Evolutionary conservation across 2,113 vertebrate species (phyloP).

Genomic region (Dromas ardeola): DNA sequence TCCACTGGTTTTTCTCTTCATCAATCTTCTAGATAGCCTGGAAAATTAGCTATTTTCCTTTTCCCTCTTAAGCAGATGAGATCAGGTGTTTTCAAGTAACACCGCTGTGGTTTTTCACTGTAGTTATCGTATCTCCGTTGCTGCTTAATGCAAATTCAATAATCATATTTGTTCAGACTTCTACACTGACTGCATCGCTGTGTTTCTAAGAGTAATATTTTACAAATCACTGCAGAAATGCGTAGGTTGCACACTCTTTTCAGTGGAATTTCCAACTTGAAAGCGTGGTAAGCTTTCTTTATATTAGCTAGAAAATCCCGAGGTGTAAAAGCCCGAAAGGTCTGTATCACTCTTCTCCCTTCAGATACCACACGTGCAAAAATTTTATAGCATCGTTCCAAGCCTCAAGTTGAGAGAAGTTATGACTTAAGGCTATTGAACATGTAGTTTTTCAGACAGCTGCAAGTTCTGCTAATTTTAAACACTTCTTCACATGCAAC

Average conservation of each 20-base stretch:
- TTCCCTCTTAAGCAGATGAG: background rate
- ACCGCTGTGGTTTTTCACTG: background rate
- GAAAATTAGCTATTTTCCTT: background rate
- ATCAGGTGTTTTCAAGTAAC: conserved; percentile 2
- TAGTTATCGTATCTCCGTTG: background rate
- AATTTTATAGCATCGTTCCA: conserved; percentile 32
- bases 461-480: conserved; percentile 54
- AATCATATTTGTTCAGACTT: background rate
- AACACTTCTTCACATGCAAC: background rate
- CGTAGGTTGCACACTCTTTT: background rate
- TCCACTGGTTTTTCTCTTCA: background rate
- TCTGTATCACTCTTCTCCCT: background rate
- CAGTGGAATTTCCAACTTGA: background rate
- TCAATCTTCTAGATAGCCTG: background rate
- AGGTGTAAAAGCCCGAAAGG: conserved; percentile 16
- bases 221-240: background rate
- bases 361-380: conserved; percentile 24
- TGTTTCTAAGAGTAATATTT: background rate
- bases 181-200: background rate
- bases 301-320: background rate
- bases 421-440: conserved; percentile 58
- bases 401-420: conserved; percentile 38
- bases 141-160: background rate
- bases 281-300: fast-evolving
- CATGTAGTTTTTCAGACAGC: conserved; percentile 25